Base-by-base conservation (phyloP, 1,140 invertebrate genomes). In the Lepidostoma basale region DNA sequence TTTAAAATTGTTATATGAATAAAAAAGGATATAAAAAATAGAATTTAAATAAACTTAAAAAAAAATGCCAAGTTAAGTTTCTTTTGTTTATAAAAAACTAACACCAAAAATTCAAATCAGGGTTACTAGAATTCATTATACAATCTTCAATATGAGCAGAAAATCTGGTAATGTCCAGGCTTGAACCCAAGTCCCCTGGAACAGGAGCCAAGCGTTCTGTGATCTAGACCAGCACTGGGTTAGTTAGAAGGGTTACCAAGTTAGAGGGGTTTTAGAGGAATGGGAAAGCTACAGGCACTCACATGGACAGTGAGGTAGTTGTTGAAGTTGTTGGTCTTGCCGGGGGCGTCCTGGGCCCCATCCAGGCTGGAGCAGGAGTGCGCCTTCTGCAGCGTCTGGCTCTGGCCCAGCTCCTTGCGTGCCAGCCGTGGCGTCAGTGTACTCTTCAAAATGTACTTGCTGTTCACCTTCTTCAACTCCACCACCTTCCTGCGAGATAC, bases 381-480 rank as follows among this genome's bases (percentile, higher is more conserved):
- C 0, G 89, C 90, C 74, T 90, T 87, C 67, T 87, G 84, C 0
- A 88, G 69, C 2, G 85, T 86, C 0, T 83, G 83, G 20, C 78
- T 77, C 14, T 79, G 76, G 33, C 76, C 74, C 22, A 87, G 75
- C 67, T 86, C 86, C 69, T 88, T 90, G 6, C 92, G 82, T 9
- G 87, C 86, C 23, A 92, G 76, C 67, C 88, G 86, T 0, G 92
- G 92, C 0, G 92, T 93, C 39, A 94, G 74, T 0, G 92, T 93
- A 23, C 90, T 92, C 79, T 92, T 92, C 3, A 94, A 76, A 40
- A 94, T 93, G 71, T 94, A 90, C 73, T 91, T 92, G 74, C 90
- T 92, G 75, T 89, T 93, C 0, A 92, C 87, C 76, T 93, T 93
- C 75, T 93, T 92, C 63, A 94, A 73, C 47, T 88, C 91, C 0